Conservation (phyloP, 1,140 invertebrate species). For the Cyrtorhinus lividipennis region DNA sequence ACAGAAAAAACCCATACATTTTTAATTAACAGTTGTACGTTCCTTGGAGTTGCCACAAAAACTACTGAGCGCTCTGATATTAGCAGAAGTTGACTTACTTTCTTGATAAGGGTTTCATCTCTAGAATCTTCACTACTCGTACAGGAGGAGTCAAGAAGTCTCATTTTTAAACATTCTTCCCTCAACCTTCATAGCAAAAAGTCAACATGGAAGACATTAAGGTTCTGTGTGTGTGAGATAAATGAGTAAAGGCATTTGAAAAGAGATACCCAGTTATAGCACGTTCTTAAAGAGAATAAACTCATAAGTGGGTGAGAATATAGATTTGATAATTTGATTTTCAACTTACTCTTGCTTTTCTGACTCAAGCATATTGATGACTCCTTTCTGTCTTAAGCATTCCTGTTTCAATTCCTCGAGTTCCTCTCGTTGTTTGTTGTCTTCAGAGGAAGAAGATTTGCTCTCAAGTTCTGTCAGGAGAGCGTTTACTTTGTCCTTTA, state of each 20-base stretch:
- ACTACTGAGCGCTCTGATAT: too few species aligned
- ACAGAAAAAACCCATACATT: too few species aligned
- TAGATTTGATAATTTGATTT: too few species aligned
- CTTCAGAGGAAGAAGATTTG: slow-evolving; percentile 4
- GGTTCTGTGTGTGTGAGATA: not conserved
- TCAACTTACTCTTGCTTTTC: slow-evolving; percentile 15
- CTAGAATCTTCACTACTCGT: too few species aligned
- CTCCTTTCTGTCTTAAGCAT: slow-evolving; percentile 3
- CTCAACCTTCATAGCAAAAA: slow-evolving; percentile 4
- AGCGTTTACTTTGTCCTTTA: slow-evolving; percentile 21
- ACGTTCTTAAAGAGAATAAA: too few species aligned
- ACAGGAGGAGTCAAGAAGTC: not conserved
- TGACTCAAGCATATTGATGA: slow-evolving; percentile 13
- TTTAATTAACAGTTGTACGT: too few species aligned
- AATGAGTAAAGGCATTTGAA: too few species aligned
- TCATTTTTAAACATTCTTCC: slow-evolving; percentile 1
- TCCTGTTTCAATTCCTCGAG: slow-evolving; percentile 12
- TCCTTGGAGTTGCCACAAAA: too few species aligned
- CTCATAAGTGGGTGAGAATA: too few species aligned
- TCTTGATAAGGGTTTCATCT: too few species aligned
- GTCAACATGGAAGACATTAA: not conserved
- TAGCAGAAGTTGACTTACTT: too few species aligned
- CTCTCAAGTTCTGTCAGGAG: slow-evolving; percentile 20
- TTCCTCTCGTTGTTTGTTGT: slow-evolving; percentile 17
- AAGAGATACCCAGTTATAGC: too few species aligned